These are phyloP conservation scores for Xiphophorus birchmanni DNA, from an alignment of 2,797 vertebrate species.

Conservation along the genomic window DNA sequence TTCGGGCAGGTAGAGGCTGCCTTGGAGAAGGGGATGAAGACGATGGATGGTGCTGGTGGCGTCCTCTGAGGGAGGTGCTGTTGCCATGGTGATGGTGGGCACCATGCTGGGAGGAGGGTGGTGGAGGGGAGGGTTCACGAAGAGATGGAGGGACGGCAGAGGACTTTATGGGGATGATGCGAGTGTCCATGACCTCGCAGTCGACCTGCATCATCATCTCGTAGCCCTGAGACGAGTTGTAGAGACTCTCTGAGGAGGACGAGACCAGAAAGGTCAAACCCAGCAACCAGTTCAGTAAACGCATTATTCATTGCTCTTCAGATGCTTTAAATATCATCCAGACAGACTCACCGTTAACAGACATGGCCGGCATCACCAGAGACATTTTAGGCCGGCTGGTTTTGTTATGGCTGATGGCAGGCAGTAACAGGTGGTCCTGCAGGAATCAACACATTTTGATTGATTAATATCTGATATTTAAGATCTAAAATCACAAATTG, in stretches of 20 bases:
- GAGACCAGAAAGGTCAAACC: not conserved
- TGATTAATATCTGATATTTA: not conserved
- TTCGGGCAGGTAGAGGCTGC: constrained; percentile 58
- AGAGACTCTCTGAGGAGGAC: constrained; percentile 84
- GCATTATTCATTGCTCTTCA: not conserved
- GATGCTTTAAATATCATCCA: not conserved
- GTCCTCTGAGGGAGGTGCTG: constrained; percentile 74
- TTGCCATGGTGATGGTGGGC: constrained; percentile 75
- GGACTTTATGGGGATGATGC: constrained; percentile 91
- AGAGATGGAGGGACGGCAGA: constrained; percentile 89
- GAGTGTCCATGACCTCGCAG: constrained; percentile 93
- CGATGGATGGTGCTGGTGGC: constrained; percentile 64
- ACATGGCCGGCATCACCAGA: constrained; percentile 93
- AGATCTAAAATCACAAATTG: too few species aligned
- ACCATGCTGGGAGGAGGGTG: constrained; percentile 59
- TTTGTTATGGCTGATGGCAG: constrained; percentile 79
- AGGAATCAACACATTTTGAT: not conserved
- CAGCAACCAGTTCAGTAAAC: not conserved
- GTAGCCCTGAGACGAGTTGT: constrained; percentile 83
- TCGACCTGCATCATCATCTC: constrained; percentile 98
- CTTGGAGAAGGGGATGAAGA: not conserved
- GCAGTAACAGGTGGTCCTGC: constrained; percentile 78
- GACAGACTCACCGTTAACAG: constrained; percentile 79
- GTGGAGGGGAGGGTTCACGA: constrained; percentile 70
- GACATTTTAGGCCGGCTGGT: constrained; percentile 92